Base-by-base conservation (phyloP, 1,140 invertebrate species). In the Stenopsyche tienmushanensis region DNA sequence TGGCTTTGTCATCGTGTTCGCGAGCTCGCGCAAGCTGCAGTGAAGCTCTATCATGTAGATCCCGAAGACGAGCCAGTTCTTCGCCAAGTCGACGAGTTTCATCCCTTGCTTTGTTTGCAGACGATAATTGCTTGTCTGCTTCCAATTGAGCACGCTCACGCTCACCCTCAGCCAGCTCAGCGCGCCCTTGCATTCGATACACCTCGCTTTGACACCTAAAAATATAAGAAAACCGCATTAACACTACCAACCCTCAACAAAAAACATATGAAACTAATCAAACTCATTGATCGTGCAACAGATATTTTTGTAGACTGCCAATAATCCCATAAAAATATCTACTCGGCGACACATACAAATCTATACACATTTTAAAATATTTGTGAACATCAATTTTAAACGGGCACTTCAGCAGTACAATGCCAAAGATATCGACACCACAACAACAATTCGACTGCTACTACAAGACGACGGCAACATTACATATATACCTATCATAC, bases 1-100 rank as follows among this genome's bases (percentile, higher is more conserved):
- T 93, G 8, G 90, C 88, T 74, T 96, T 95, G 68, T 96, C 93
- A 80, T 96, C 94, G 71, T 88, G 85, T 74, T 96, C 94, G 75
- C 94, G 93, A 20, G 90, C 88, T 71, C 93, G 84, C 53, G 86
- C 87, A 0, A 96, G 79, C 73, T 96, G 92, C 39, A 94, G 79
- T 5, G 90, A 86, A 0, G 91, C 87, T 41, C 93, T 82, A 71
- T 96, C 93, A 75, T 93, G 93, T 78, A 93, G 86, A 77, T 96
- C 93, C 75, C 94, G 90, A 18, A 93, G 75, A 39, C 90, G 85
- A 39, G 90, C 83, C 49, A 90, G 78, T 73, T 96, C 93, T 69
- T 95, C 93, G 77, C 93, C 90, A 1, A 91, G 75, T 74, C 93
- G 93, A 13, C 92, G 85, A 69, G 91, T 85, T 67, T 96, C 93